These are phyloP conservation scores for Drosophila cyrtoloma DNA, from an alignment of 2,888 invertebrate species.

Conservation along the genomic window DNA sequence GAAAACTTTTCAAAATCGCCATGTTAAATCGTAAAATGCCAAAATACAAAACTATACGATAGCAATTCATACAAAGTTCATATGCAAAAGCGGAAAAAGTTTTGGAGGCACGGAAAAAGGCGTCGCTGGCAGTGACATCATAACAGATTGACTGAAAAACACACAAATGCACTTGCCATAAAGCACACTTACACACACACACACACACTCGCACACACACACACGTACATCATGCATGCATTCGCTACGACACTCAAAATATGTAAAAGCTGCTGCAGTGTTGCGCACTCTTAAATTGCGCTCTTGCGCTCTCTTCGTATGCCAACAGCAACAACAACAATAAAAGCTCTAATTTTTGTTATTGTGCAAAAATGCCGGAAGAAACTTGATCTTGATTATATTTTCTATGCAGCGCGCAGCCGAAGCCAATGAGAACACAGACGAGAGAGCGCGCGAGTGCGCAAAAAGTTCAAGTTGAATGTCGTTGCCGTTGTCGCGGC, in stretches of 20 bases:
- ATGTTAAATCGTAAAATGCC: not conserved
- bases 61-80: constrained; percentile 9
- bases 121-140: constrained; percentile 65
- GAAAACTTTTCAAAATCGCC: constrained; percentile 47
- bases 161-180: constrained; percentile 70
- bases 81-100: constrained; percentile 12
- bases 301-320: constrained; percentile 33
- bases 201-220: constrained; percentile 9
- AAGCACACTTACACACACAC: constrained; percentile 28
- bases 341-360: constrained; percentile 70
- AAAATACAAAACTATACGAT: constrained; percentile 1
- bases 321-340: constrained; percentile 19
- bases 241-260: constrained; percentile 13
- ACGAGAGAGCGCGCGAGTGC: constrained; percentile 40
- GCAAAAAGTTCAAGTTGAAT: constrained; percentile 83
- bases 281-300: constrained; percentile 41
- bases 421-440: constrained; percentile 40
- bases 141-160: constrained; percentile 62
- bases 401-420: constrained; percentile 58
- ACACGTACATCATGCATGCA: constrained; percentile 15
- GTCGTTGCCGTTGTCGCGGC: constrained; percentile 61
- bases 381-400: constrained; percentile 83
- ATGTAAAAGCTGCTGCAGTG: constrained; percentile 50
- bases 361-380: constrained; percentile 77
- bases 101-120: constrained; percentile 16